phyloP scores from a whole-genome alignment of 1,140 invertebrate species.

The Orchestia grillus region DNA sequence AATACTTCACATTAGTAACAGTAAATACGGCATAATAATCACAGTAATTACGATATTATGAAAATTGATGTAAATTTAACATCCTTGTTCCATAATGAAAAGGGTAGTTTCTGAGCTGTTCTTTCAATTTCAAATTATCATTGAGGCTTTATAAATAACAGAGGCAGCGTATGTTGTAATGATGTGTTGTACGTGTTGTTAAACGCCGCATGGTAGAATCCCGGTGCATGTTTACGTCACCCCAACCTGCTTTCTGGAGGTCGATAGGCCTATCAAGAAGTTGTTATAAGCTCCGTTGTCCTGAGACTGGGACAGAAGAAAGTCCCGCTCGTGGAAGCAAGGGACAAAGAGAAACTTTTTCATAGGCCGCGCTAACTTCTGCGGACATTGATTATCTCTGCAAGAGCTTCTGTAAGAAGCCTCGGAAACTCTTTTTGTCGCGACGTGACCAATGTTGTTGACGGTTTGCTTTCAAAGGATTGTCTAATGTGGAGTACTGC shows the following conservation, averaged over 20 bases:
- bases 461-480: background rate
- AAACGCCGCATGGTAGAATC: background rate
- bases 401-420: conserved; percentile 31
- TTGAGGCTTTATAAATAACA: too few relatives aligned
- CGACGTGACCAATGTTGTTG: conserved; percentile 30
- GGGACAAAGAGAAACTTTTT: conserved; percentile 35
- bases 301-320: background rate
- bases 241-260: background rate
- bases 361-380: conserved; percentile 12
- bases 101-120: too few relatives aligned
- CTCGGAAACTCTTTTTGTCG: background rate
- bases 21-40: too few relatives aligned
- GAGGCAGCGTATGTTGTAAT: too few relatives aligned
- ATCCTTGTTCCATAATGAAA: too few relatives aligned
- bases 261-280: background rate
- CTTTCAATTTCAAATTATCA: too few relatives aligned
- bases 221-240: background rate
- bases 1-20: too few relatives aligned
- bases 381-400: conserved; percentile 29
- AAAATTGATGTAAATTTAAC: too few relatives aligned
- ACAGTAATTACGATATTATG: too few relatives aligned
- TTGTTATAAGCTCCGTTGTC: conserved; percentile 26
- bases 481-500: background rate
- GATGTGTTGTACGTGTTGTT: background rate
- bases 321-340: background rate